Evolutionary conservation across 64 coral and sea anemone species (phyloP).

Genomic region (Anthopleura sola): DNA sequence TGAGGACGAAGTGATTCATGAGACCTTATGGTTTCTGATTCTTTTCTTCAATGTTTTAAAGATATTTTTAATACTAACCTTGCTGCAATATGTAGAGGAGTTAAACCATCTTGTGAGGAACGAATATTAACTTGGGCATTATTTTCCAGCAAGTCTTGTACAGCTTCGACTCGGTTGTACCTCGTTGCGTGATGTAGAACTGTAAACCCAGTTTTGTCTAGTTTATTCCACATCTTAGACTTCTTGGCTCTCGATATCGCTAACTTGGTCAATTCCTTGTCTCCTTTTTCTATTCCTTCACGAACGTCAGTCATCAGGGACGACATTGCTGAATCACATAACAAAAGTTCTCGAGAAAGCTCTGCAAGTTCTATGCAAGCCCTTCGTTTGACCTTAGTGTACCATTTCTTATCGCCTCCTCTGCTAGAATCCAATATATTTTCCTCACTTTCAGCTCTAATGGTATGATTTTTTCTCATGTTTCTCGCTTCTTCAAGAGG

Average conservation of each 20-base stretch:
- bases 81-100: constrained; percentile 39
- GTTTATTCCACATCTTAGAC: neutral
- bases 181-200: constrained; percentile 34
- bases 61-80: constrained; percentile 7
- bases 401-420: neutral
- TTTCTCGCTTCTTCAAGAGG: neutral
- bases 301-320: neutral
- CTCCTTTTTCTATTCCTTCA: neutral
- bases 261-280: neutral
- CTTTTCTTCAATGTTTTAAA: no score
- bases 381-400: neutral
- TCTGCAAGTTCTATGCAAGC: neutral
- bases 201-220: neutral
- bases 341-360: neutral
- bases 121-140: constrained; percentile 20
- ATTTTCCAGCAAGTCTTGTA: constrained; percentile 3
- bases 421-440: neutral
- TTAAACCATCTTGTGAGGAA: neutral
- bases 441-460: neutral
- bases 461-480: neutral
- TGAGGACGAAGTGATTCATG: no score
- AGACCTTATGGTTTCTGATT: no score
- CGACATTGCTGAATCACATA: neutral
- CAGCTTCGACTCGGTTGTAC: constrained; percentile 35
- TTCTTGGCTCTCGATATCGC: neutral